A percentile compares a stretch with the other conserved stretches of the same genome.
phyloP scores from a whole-genome alignment of 1,140 invertebrate genomes.

The Oscheius sp. region DNA sequence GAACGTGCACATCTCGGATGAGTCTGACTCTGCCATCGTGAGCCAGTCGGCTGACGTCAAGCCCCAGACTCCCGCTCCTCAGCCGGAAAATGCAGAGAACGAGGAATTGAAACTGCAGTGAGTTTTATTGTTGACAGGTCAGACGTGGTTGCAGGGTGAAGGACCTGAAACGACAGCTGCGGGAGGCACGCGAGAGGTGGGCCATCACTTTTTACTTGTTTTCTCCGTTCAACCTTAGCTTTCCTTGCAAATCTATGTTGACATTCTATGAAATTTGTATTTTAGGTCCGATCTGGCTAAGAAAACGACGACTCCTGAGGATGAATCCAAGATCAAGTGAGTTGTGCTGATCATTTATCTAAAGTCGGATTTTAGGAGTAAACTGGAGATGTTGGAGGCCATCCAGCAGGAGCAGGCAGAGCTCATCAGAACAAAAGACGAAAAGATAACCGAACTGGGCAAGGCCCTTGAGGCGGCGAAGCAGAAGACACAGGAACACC shows the following conservation, averaged over 20 bases:
- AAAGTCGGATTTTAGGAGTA: background rate
- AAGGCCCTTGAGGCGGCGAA: slow-evolving; percentile 14
- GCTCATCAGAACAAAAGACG: background rate
- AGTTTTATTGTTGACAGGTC: background rate
- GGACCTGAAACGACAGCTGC: background rate
- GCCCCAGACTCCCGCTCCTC: background rate
- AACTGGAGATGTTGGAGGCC: background rate
- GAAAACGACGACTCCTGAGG: background rate
- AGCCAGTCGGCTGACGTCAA: background rate
- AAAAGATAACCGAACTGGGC: background rate
- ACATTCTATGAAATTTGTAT: background rate
- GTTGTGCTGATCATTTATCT: background rate
- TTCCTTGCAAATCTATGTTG: background rate
- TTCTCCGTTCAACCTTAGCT: background rate
- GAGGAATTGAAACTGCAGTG: background rate
- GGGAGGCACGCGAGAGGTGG: background rate
- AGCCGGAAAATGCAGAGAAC: background rate
- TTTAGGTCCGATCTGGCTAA: background rate
- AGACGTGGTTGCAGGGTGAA: background rate
- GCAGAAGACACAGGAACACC: slow-evolving; percentile 10
- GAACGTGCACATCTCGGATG: slow-evolving; percentile 31
- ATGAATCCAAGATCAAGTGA: too few relatives aligned
- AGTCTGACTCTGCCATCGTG: background rate
- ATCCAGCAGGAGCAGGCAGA: background rate
- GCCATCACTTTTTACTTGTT: background rate